These are phyloP conservation scores for Boleophthalmus pectinirostris DNA, from an alignment of 2,113 vertebrate species.

Conservation along the genomic window DNA sequence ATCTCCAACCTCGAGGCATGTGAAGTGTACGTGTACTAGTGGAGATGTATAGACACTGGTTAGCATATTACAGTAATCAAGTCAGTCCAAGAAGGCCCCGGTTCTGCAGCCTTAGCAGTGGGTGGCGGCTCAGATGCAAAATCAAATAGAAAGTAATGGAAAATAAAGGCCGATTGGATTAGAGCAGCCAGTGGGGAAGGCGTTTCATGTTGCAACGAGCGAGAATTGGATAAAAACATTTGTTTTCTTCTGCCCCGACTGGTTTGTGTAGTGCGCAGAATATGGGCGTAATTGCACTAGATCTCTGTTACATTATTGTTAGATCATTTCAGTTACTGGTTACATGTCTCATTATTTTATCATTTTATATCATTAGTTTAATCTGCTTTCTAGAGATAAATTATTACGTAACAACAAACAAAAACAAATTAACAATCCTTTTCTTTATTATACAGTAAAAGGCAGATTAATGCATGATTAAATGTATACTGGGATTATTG, in stretches of 20 bases:
- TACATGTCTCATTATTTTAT: not conserved
- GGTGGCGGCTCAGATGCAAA: conserved; percentile 57
- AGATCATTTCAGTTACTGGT: not conserved
- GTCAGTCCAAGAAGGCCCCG: conserved; percentile 37
- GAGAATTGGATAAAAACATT: conserved; percentile 57
- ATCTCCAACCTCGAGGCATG: not conserved
- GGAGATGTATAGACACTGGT: conserved; percentile 37
- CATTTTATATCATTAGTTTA: not conserved
- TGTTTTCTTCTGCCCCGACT: conserved; percentile 38
- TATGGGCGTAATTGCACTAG: not conserved
- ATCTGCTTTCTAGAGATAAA: not conserved
- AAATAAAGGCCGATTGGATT: conserved; percentile 61
- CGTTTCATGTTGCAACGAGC: conserved; percentile 51
- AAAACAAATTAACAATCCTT: not conserved
- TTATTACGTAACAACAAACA: not conserved
- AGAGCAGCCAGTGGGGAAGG: conserved; percentile 44
- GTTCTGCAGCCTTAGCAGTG: conserved; percentile 43
- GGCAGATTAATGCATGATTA: not conserved
- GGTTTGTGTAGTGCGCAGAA: conserved; percentile 29
- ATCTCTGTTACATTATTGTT: not conserved
- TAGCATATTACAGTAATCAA: conserved; percentile 58
- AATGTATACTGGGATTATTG: not conserved
- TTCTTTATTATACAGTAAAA: not conserved
- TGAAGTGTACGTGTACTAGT: conserved; percentile 18
- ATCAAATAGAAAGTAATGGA: conserved; percentile 68